Percentiles rank a stretch among this genome's conserved stretches.
Evolutionary conservation across 2,888 invertebrate genomes (phyloP).

Genomic region (Trissolcus japonicus): DNA sequence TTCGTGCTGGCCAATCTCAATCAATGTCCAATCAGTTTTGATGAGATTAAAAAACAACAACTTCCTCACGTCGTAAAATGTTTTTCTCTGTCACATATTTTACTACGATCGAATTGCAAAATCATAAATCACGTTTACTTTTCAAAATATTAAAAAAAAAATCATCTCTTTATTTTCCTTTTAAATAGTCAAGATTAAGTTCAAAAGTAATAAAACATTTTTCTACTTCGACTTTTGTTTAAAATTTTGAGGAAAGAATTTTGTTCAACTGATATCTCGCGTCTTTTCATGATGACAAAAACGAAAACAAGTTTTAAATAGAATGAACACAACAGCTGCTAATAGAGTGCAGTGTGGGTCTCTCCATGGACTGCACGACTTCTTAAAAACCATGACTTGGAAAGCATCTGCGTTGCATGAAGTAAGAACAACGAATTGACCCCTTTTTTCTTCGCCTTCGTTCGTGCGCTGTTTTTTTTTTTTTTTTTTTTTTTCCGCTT

Average conservation of each 20-base stretch:
- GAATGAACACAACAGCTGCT: constrained; percentile 49
- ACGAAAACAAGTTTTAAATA: constrained; percentile 49
- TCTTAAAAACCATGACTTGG: constrained; percentile 47
- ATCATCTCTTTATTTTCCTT: too few relatives aligned
- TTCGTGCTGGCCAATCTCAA: constrained; percentile 46
- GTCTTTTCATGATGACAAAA: constrained; percentile 18
- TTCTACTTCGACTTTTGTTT: too few relatives aligned
- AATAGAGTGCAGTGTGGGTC: constrained; percentile 33
- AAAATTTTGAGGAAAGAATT: too few relatives aligned
- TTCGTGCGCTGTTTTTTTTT: constrained; percentile 17
- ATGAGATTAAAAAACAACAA: background rate
- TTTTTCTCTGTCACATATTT: too few relatives aligned
- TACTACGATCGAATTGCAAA: too few relatives aligned
- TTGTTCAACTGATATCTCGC: too few relatives aligned
- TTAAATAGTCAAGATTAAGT: too few relatives aligned
- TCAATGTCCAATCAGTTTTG: constrained; percentile 15
- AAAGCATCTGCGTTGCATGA: constrained; percentile 47
- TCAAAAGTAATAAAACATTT: too few relatives aligned
- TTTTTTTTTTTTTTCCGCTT: background rate
- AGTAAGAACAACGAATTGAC: constrained; percentile 37
- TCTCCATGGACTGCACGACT: constrained; percentile 37
- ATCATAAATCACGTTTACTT: too few relatives aligned
- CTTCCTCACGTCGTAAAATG: too few relatives aligned
- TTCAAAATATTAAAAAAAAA: too few relatives aligned
- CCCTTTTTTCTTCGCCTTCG: constrained; percentile 22